These are phyloP conservation scores for Scaptomyza reducta DNA, from an alignment of 2,888 invertebrate species.

Conservation along the genomic window DNA sequence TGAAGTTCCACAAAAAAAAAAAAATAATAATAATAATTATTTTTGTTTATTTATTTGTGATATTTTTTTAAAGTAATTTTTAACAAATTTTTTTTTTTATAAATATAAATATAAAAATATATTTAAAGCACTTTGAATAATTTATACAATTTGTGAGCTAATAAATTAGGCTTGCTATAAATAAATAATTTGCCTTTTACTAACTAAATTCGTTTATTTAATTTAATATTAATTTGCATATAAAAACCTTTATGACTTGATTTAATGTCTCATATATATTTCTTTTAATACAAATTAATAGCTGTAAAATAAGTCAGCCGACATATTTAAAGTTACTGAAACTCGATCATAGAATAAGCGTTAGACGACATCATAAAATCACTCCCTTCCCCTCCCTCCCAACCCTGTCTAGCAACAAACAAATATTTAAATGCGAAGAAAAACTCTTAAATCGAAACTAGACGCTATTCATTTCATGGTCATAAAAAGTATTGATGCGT, in stretches of 20 bases:
- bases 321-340: not conserved
- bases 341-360: slow-evolving; percentile 17
- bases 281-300: not conserved
- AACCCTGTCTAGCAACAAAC: not conserved
- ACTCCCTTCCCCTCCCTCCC: not conserved
- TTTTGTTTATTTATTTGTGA: no score
- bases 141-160: no score
- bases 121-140: no score
- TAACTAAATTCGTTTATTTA: no score
- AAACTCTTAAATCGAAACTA: slow-evolving; percentile 45
- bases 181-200: no score
- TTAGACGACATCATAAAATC: slow-evolving; percentile 50
- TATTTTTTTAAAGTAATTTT: no score
- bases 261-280: not conserved
- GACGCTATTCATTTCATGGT: slow-evolving; percentile 69
- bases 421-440: slow-evolving; percentile 51
- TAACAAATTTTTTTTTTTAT: no score
- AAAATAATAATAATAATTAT: no score
- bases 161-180: no score
- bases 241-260: not conserved
- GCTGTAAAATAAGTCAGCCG: not conserved
- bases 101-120: no score
- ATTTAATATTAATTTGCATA: no score
- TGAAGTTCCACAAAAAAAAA: no score
- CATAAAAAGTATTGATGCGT: slow-evolving; percentile 64